Base-by-base conservation (phyloP, 2,888 invertebrate species). In the Caenorhabditis virilis region DNA sequence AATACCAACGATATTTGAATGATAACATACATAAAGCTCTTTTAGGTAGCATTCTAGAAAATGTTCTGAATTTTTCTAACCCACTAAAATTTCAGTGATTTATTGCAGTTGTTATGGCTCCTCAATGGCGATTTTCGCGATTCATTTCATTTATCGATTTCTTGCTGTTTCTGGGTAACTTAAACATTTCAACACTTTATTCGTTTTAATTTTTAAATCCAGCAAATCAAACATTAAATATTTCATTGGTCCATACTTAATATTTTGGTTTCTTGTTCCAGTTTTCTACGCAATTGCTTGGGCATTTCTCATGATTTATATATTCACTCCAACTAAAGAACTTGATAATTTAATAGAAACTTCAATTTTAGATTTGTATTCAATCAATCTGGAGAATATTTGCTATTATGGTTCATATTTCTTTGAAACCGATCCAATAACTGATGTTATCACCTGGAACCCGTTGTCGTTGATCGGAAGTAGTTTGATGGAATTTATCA, bases 81-180 rank as follows among this genome's bases (percentile, higher is more conserved):
- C n/a, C n/a, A n/a, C n/a, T n/a, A n/a, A n/a, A n/a, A n/a, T n/a
- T n/a, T n/a, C n/a, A n/a, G n/a, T n/a, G n/a, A n/a, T n/a, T n/a
- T 60, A 54, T 30, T 38, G 53, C 2, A 50, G 61, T 3, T 55
- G 54, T 30, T 61, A 54, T 25, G 61, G 61, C 0, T 61, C 50
- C 23, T 61, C 42, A 15, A 61, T 61, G 61, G 61, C 46, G 5
- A 61, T 55, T 3, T 61, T 61, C 20, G 61, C 48, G 0, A 46
- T 61, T n/a, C 54, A 61, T 27, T 61, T 61, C 47, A 46, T 51
- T 20, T 61, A 55, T 25, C 16, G 61, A 15, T 51, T 49, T 23
- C 18, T 61, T 7, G 61, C 54, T 5, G 30, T 54, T 16, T 51
- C 25, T 25, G 61, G 61, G 55, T 60, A 27, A 16, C 7, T 27